Base-by-base conservation (phyloP, 2,888 invertebrate species). In the Melanostoma scalare region DNA sequence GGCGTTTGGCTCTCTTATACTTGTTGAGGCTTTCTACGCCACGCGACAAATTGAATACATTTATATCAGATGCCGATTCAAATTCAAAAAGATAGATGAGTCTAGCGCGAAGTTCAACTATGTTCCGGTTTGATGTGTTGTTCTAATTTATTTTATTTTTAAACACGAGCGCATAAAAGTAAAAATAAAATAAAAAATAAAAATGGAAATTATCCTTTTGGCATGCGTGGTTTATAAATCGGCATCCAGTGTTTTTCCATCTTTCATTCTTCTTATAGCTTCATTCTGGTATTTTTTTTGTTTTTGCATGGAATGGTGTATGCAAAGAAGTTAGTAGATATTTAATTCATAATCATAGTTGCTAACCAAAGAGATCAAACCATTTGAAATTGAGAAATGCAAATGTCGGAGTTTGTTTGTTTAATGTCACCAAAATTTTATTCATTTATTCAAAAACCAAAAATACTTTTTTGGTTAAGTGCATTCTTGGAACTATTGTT, bases 271-370 rank as follows among this genome's bases (percentile, higher is more conserved):
- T 6, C 42, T 65, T 56, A n/a, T n/a, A 38, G 44, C 6, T 72
- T 44, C 10, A 72, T 72, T 72, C 67, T 60, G 73, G 78, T 78
- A 58, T 60, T 67, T 67, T 67, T 42, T 60, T 42, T 58, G 60
- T 5, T 60, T 60, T 44, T 42, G 44, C 60, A 42, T 44, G 44
- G 42, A 44, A 42, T 44, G 9, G 42, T 33, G 33, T 9, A 8
- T 52, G 40, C 56, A 61, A 38, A 35, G 50, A 40, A 10, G 9
- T 50, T 65, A 71, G 50, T 77, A 8, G 67, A 75, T 68, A 20
- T 60, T 60, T 3, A 8, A 6, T 65, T 36, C 4, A 53, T 35
- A 9, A 35, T 33, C 44, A n/a, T 44, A 36, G 58, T 52, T 71
- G 61, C 48, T 48, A 48, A 48, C 35, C 46, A 9, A 61, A 63